Conservation (phyloP, 2,888 invertebrate species). For the Melinaea menophilus region DNA sequence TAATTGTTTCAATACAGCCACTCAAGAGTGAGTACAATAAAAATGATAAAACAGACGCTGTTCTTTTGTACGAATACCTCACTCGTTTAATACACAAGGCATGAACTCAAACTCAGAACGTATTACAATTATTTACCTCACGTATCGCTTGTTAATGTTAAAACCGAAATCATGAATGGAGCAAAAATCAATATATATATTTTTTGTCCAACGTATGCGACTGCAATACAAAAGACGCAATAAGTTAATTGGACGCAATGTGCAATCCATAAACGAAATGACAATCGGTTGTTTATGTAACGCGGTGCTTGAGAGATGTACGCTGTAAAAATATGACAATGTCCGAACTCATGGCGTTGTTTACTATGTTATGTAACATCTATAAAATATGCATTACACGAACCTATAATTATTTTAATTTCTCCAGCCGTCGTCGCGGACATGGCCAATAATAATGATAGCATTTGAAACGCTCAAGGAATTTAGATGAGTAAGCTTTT, state of each 20-base stretch:
- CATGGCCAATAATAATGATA: slow-evolving; percentile 57
- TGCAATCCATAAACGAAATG: slow-evolving; percentile 28
- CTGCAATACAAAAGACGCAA: slow-evolving; percentile 28
- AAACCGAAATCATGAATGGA: slow-evolving; percentile 27
- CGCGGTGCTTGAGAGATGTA: slow-evolving; percentile 17
- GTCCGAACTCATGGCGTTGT: slow-evolving; percentile 18
- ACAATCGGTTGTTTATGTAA: slow-evolving; percentile 29
- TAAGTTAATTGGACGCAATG: slow-evolving; percentile 27
- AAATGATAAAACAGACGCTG: slow-evolving; percentile 59
- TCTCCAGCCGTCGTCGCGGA: slow-evolving; percentile 57
- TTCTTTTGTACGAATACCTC: slow-evolving; percentile 51
- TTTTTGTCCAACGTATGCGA: slow-evolving; percentile 27
- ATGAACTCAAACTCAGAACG: slow-evolving; percentile 31
- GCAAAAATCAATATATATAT: slow-evolving; percentile 19
- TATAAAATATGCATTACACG: slow-evolving; percentile 38
- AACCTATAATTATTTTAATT: slow-evolving; percentile 69
- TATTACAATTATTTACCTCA: slow-evolving; percentile 43
- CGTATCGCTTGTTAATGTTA: slow-evolving; percentile 27
- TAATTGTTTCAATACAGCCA: slow-evolving; percentile 66
- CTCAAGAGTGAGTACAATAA: slow-evolving; percentile 49
- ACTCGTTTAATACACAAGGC: slow-evolving; percentile 44
- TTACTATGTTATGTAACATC: slow-evolving; percentile 33
- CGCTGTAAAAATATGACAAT: slow-evolving; percentile 22
- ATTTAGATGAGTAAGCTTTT: slow-evolving; percentile 53
- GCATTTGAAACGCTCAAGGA: slow-evolving; percentile 49